Evolutionary conservation across 2,113 vertebrate genomes (phyloP).

Genomic region (Cyprinus carpio): DNA sequence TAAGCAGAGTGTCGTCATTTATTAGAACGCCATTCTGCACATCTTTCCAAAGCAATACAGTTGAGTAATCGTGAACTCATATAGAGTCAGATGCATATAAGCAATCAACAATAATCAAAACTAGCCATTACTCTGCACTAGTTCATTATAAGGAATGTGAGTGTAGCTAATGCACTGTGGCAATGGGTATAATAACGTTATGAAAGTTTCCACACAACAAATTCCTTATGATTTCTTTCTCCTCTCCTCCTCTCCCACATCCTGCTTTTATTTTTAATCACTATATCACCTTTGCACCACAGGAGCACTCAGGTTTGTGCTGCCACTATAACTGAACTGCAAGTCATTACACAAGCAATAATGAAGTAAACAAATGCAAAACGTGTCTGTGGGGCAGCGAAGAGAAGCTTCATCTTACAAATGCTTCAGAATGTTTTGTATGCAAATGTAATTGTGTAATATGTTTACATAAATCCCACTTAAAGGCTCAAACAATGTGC

Average conservation of each 20-base stretch:
- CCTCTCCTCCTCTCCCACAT: background rate
- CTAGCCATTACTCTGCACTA: constrained; percentile 22
- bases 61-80: constrained; percentile 16
- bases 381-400: background rate
- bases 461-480: constrained; percentile 21
- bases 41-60: background rate
- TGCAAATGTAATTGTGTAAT: constrained; percentile 9
- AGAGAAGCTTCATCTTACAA: constrained; percentile 25
- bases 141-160: constrained; percentile 1
- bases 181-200: constrained; percentile 7
- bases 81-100: background rate
- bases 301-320: background rate
- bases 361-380: constrained; percentile 8
- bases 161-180: constrained; percentile 18
- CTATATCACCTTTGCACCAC: background rate
- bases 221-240: constrained; percentile 2
- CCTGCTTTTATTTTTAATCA: no score
- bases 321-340: background rate
- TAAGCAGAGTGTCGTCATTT: background rate
- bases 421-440: background rate
- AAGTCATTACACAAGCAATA: constrained; percentile 28
- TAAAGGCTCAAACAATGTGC: background rate
- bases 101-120: background rate
- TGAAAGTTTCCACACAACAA: constrained; percentile 9
- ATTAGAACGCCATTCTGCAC: constrained; percentile 14